Conservation (phyloP, 2,888 invertebrate species). For the Cancer borealis region DNA sequence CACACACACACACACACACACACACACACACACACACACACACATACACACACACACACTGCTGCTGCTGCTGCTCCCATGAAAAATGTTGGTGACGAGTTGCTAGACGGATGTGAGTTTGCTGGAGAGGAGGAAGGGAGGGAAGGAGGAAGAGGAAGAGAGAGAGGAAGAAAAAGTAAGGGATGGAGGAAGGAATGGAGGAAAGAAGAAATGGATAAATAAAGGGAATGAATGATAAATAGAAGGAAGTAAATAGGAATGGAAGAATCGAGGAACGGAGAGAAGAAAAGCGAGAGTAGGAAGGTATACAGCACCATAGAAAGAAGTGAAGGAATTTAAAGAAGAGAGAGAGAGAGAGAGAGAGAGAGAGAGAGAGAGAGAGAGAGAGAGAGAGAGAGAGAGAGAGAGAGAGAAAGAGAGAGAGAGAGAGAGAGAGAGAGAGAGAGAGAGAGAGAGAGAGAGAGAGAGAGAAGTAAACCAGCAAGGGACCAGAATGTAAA, state of each 20-base stretch:
- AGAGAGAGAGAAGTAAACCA: neutral
- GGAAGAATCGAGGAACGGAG: neutral
- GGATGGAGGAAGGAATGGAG: neutral
- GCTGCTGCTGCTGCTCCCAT: neutral
- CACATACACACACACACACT: constrained; percentile 3
- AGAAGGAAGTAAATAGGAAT: neutral
- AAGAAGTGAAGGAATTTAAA: neutral
- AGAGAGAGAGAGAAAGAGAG: constrained; percentile 1
- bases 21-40: constrained; percentile 28
- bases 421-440: constrained; percentile 10
- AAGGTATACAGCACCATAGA: neutral
- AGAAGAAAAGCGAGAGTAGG: neutral
- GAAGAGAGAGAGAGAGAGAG: neutral
- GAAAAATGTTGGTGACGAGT: constrained; percentile 34
- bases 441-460: constrained; percentile 20
- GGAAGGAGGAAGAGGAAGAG: too few species aligned
- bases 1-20: constrained; percentile 31
- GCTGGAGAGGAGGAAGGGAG: neutral
- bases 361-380: neutral
- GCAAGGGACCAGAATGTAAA: neutral
- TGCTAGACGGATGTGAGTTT: neutral
- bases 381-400: constrained; percentile 11
- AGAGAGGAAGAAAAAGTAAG: neutral
- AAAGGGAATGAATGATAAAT: neutral
- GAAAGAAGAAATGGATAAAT: neutral